These are phyloP conservation scores for Mormyrus hasselquistii DNA, from an alignment of 2,797 vertebrate species.

Conservation along the genomic window DNA sequence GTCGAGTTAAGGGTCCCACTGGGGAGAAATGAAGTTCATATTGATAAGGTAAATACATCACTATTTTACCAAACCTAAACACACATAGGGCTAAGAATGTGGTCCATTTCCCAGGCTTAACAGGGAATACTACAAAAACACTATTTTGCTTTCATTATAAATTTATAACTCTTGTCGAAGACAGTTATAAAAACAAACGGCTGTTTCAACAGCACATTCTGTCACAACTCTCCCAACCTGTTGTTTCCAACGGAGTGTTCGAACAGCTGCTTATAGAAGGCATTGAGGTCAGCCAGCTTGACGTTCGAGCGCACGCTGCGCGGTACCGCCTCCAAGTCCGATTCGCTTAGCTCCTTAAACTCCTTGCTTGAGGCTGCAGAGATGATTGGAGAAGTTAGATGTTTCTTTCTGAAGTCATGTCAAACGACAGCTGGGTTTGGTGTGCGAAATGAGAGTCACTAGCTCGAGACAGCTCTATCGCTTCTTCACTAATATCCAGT, in stretches of 20 bases:
- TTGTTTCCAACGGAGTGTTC: slow-evolving; percentile 42
- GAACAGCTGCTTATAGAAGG: slow-evolving; percentile 45
- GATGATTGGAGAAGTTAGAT: not conserved
- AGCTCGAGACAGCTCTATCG: not conserved
- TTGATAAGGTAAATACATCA: not conserved
- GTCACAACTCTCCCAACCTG: slow-evolving; percentile 39
- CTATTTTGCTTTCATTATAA: not conserved
- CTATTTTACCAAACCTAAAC: not conserved
- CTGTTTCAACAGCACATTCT: not conserved
- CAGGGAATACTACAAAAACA: not conserved
- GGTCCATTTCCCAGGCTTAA: not conserved
- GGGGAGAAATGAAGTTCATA: slow-evolving; percentile 6
- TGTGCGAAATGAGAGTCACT: not conserved
- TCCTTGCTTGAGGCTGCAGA: slow-evolving; percentile 25
- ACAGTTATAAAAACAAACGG: not conserved
- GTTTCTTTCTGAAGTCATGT: not conserved
- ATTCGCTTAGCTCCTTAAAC: slow-evolving; percentile 38
- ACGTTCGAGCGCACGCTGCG: slow-evolving; percentile 38
- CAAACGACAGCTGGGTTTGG: not conserved
- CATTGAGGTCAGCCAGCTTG: slow-evolving; percentile 46
- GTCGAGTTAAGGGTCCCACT: slow-evolving; percentile 41
- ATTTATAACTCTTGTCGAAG: not conserved
- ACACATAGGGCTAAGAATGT: not conserved
- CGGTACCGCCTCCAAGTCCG: slow-evolving; percentile 39
- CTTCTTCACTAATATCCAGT: not conserved